Evolutionary conservation across 2,888 invertebrate species (phyloP).

Genomic region (Epinotia brunnichana): DNA sequence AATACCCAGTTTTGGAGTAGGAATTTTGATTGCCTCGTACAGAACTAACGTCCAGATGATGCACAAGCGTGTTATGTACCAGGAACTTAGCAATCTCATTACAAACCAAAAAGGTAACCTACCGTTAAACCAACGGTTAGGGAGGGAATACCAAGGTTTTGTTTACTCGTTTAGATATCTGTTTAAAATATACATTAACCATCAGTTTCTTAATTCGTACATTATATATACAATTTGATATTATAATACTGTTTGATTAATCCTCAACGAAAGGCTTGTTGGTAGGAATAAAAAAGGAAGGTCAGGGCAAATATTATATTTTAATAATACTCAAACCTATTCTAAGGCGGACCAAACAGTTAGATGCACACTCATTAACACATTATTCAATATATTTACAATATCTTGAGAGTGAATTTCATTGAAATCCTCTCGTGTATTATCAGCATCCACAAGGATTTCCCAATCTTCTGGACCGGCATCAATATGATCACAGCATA

Average conservation of each 20-base stretch:
- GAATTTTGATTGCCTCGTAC: slow-evolving; percentile 15
- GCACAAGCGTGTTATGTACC: background rate
- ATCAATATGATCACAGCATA: slow-evolving; percentile 6
- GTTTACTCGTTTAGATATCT: background rate
- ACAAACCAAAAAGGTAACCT: background rate
- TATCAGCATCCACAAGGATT: slow-evolving; percentile 4
- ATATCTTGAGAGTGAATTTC: slow-evolving; percentile 7
- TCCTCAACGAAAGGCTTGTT: background rate
- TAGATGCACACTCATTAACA: slow-evolving; percentile 2
- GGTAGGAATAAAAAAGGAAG: background rate
- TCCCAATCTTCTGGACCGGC: background rate
- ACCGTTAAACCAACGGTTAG: background rate
- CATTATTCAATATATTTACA: slow-evolving; percentile 5
- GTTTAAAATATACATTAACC: background rate
- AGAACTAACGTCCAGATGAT: background rate
- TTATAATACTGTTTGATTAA: background rate
- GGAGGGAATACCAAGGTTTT: background rate
- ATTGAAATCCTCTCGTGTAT: slow-evolving; percentile 4
- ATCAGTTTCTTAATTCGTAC: background rate
- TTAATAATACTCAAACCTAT: slow-evolving; percentile 1
- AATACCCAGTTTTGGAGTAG: slow-evolving; percentile 15
- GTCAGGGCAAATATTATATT: background rate
- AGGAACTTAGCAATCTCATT: background rate
- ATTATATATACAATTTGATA: background rate
- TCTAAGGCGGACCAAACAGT: slow-evolving; percentile 1